A percentile compares a stretch with the other conserved stretches of the same genome.
Evolutionary conservation across 2,113 vertebrate species (phyloP).

Genomic region (Bufo bufo): DNA sequence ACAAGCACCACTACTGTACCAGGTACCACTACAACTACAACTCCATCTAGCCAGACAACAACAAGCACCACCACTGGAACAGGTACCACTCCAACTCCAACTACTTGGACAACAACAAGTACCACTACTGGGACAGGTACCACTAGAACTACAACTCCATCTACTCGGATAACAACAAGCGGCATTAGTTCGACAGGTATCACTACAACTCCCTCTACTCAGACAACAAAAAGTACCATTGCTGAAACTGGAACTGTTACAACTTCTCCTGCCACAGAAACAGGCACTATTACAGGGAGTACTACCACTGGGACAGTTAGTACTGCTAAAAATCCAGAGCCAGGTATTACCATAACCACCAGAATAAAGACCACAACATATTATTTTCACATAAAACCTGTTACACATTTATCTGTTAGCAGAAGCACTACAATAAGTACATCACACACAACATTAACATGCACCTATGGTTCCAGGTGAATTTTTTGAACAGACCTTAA

Average conservation of each 20-base stretch:
- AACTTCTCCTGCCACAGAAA: not conserved
- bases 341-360: no score
- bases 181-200: not conserved
- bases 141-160: not conserved
- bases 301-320: not conserved
- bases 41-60: no score
- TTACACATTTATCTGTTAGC: not conserved
- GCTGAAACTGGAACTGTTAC: slow-evolving; percentile 10
- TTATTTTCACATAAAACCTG: not conserved
- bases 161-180: not conserved
- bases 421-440: not conserved
- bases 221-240: not conserved
- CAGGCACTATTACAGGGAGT: not conserved
- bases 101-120: slow-evolving; percentile 18
- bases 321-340: no score
- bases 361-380: not conserved
- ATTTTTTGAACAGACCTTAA: not conserved
- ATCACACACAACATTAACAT: not conserved
- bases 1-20: not conserved
- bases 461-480: not conserved
- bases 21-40: not conserved
- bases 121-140: slow-evolving; percentile 32
- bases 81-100: not conserved
- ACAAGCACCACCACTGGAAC: no score
- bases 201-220: not conserved